Base-by-base conservation (phyloP, 1,140 invertebrate species). In the Leguminivora glycinivorella region DNA sequence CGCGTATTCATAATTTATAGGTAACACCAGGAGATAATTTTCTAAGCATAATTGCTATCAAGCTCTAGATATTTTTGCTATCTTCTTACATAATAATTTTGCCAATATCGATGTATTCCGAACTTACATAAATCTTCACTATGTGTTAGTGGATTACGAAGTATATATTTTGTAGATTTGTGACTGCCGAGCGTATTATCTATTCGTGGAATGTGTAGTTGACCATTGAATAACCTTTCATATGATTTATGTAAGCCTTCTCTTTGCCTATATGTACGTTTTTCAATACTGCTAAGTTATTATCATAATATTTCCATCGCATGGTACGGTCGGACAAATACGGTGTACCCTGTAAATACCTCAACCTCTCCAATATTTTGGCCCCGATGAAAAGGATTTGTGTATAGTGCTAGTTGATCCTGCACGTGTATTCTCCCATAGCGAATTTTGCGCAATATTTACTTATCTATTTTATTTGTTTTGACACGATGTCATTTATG, bases 341-440 rank as follows among this genome's bases (percentile, higher is more conserved):
- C 12, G 25, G 25, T 58, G 24, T 6, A 58, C 56, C 25, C 25
- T 56, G 56, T 56, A 56, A 24, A 25, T 56, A 56, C 56, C 12
- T 19, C 22, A 24, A 29, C 25, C 26, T 60, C n/a, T 12, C 56
- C 29, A 60, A 31, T 63, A 63, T 63, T 63, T 63, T 63, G 26
- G 58, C 26, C 2, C 7, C 25, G 7, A 9, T n/a, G 24, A 58
- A 58, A 63, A 63, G 58, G 58, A 31, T 63, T 29, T 63, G 5
- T 29, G 26, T 63, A 63, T 63, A 63, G 58, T 63, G 58, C 25
- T 63, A 63, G 58, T 63, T 63, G 58, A 31, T 26, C 58, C n/a
- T 63, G 25, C 58, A 63, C 58, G n/a, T 26, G 56, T 60, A 29
- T 29, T 0, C 12, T 2, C 56, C 56, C 25, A 60, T 14, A 29